A percentile compares a stretch with the other conserved stretches of the same genome.
These are phyloP conservation scores for Hippocampus abdominalis DNA, from an alignment of 2,113 vertebrate species.

Conservation along the genomic window DNA sequence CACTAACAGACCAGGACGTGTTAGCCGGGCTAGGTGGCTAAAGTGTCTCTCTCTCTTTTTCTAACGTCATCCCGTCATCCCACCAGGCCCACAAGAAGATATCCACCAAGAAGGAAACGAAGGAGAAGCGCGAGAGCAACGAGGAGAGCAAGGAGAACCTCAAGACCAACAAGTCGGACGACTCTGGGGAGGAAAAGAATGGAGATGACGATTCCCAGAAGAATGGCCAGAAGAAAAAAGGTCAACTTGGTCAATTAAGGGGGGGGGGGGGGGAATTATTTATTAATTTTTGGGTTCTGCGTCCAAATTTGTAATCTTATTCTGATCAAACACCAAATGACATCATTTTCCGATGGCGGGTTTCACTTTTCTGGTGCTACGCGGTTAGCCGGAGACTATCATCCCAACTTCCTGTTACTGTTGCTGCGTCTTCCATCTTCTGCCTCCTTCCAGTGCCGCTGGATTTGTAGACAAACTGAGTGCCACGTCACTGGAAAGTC, in stretches of 20 bases:
- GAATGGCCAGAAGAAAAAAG: conserved; percentile 91
- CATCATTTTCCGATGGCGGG: neutral
- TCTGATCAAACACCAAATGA: neutral
- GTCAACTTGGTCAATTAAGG: conserved; percentile 56
- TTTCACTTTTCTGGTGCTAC: neutral
- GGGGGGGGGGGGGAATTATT: no score
- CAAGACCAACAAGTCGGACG: conserved; percentile 86
- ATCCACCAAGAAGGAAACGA: conserved; percentile 82
- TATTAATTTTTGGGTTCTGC: no score
- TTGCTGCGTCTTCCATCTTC: neutral
- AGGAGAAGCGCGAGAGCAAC: conserved; percentile 85
- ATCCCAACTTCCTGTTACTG: neutral
- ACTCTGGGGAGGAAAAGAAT: conserved; percentile 95
- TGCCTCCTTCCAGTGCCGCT: neutral
- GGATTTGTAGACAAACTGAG: neutral
- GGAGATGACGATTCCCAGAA: conserved; percentile 89
- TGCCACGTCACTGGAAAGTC: conserved; percentile 46
- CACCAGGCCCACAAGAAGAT: conserved; percentile 77
- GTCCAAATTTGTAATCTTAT: neutral
- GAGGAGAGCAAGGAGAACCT: conserved; percentile 94
- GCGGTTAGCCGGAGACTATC: neutral
- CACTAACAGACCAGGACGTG: neutral
- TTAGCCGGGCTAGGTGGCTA: neutral
- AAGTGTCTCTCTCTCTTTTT: neutral
- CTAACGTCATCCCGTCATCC: neutral